Percentiles rank a stretch among this genome's conserved stretches.
phyloP scores from a whole-genome alignment of 2,888 invertebrate genomes.

The Onchidella celtica region DNA sequence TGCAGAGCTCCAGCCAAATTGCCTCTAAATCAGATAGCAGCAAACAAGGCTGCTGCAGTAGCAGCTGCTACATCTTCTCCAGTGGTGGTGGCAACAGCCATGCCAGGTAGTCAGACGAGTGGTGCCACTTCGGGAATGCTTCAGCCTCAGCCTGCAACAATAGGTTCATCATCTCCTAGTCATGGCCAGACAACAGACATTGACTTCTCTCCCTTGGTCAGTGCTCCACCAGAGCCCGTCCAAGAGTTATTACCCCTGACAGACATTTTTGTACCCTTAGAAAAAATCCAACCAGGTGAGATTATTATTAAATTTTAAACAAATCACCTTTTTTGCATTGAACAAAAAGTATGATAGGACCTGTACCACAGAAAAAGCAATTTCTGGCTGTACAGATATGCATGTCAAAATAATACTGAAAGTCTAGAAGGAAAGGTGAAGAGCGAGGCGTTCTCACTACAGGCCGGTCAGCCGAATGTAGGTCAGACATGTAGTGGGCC shows the following conservation, averaged over 20 bases:
- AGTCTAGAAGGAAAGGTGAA: too few species aligned
- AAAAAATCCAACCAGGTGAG: conserved; percentile 87
- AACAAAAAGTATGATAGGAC: not conserved
- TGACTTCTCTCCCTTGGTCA: conserved; percentile 48
- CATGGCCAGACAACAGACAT: not conserved
- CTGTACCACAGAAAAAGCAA: too few species aligned
- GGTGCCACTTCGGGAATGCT: not conserved
- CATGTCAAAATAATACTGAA: too few species aligned
- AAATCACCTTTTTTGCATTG: not conserved
- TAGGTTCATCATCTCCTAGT: not conserved
- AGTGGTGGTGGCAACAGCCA: conserved; percentile 29
- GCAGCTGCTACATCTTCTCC: conserved; percentile 38
- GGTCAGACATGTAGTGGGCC: too few species aligned
- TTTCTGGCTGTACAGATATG: too few species aligned
- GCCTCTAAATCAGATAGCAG: conserved; percentile 71
- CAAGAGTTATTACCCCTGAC: conserved; percentile 83
- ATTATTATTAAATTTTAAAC: not conserved
- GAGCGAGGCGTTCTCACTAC: too few species aligned
- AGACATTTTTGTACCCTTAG: conserved; percentile 88
- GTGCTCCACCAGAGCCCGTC: conserved; percentile 65
- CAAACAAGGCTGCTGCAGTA: conserved; percentile 47
- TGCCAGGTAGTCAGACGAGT: not conserved
- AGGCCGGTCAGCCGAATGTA: too few species aligned
- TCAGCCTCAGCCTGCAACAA: conserved; percentile 32
- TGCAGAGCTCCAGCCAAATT: conserved; percentile 61